A percentile compares a stretch with the other conserved stretches of the same genome.
phyloP scores from a whole-genome alignment of 2,888 invertebrate genomes.

The Thymelicus lineola region DNA sequence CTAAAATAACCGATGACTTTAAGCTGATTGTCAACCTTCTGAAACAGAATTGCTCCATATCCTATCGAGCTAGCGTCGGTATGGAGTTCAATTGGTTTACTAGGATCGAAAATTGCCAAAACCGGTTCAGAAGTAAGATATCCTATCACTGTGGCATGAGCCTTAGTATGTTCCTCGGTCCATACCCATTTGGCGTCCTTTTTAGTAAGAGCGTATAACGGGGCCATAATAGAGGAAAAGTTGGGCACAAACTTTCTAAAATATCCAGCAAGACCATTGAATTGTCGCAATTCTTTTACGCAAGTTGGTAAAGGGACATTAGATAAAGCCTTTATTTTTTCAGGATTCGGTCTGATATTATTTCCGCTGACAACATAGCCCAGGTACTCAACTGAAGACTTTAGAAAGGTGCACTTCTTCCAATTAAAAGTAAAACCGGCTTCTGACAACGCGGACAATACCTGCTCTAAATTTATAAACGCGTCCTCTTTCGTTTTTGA shows the following conservation, averaged over 20 bases:
- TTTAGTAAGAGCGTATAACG: conserved; percentile 12
- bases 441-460: neutral
- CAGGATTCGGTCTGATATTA: neutral
- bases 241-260: conserved; percentile 32
- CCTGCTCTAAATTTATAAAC: too few relatives aligned
- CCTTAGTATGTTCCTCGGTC: neutral
- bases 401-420: conserved; percentile 5
- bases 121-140: conserved; percentile 1
- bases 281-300: neutral
- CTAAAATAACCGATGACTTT: conserved; percentile 38
- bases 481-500: too few relatives aligned
- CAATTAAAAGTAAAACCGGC: conserved; percentile 7
- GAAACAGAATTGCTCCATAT: too few relatives aligned
- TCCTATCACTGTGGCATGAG: neutral
- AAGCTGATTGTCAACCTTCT: too few relatives aligned
- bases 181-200: conserved; percentile 6
- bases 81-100: too few relatives aligned
- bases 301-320: neutral
- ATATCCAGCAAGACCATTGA: too few relatives aligned
- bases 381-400: neutral
- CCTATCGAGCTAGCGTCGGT: too few relatives aligned
- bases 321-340: neutral
- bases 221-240: conserved; percentile 31
- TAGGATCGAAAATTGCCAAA: too few relatives aligned
- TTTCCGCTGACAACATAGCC: neutral